Percentiles rank a stretch among this genome's conserved stretches.
These are phyloP conservation scores for Pipistrellus kuhlii DNA, from an alignment of 2,797 vertebrate species.

Conservation along the genomic window DNA sequence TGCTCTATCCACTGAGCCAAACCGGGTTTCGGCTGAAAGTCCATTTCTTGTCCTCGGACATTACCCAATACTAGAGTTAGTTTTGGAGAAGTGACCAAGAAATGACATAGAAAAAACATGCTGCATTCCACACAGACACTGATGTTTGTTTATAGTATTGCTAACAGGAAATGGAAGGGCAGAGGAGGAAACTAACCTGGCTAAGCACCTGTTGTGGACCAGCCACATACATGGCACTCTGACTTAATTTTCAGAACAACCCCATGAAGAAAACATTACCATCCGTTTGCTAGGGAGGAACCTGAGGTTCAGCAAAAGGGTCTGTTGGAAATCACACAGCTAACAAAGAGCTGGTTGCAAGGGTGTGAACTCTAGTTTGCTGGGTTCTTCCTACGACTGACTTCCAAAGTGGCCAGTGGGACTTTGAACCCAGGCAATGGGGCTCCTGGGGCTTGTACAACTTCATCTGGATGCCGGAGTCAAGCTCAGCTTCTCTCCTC, in stretches of 20 bases:
- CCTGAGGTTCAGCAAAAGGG: neutral
- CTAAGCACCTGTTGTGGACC: neutral
- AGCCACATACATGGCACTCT: neutral
- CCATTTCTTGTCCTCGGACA: neutral
- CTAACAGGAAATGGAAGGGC: neutral
- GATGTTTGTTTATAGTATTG: neutral
- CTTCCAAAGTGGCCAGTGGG: neutral
- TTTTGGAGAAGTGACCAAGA: neutral
- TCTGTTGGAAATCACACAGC: neutral
- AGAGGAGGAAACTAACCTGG: neutral
- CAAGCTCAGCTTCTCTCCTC: neutral
- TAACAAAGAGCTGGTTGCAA: neutral
- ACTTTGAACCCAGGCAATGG: neutral
- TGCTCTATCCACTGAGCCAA: no score
- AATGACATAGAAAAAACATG: neutral
- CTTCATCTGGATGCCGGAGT: neutral
- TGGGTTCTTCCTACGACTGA: neutral
- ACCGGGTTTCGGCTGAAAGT: neutral
- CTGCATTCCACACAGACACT: neutral
- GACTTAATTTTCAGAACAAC: neutral
- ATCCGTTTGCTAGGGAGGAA: neutral
- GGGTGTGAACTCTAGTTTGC: neutral
- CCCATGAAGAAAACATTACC: neutral
- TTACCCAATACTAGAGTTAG: neutral
- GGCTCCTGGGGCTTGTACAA: neutral